These are phyloP conservation scores for Papilio helenus DNA, from an alignment of 1,140 invertebrate genomes.

Conservation along the genomic window DNA sequence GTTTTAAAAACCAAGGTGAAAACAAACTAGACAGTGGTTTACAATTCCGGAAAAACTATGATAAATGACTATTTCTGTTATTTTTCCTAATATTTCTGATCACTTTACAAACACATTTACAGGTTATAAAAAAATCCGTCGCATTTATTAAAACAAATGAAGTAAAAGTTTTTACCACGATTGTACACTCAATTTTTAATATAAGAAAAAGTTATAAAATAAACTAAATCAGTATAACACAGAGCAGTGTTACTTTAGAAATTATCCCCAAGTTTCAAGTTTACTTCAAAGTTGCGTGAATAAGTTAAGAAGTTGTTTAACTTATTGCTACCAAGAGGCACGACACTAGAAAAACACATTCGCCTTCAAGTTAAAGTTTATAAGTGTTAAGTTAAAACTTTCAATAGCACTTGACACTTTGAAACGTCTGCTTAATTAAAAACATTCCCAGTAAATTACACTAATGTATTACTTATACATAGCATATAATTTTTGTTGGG, in stretches of 20 bases:
- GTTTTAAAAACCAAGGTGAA: no score
- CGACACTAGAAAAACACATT: constrained; percentile 1
- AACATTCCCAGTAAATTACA: background rate
- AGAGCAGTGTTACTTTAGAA: background rate
- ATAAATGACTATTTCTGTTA: no score
- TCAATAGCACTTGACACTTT: background rate
- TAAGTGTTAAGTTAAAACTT: constrained; percentile 5
- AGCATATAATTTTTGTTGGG: no score
- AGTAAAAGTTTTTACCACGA: no score
- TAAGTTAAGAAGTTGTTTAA: constrained; percentile 10
- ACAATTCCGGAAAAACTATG: no score
- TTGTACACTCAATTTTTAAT: background rate
- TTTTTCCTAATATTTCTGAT: no score
- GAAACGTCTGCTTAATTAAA: background rate
- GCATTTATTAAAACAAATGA: no score
- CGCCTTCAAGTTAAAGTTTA: background rate
- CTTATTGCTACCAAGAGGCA: background rate
- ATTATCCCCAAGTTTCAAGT: background rate
- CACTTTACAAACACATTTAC: no score
- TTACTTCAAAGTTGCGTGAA: constrained; percentile 6
- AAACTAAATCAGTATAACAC: background rate
- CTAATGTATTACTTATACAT: background rate
- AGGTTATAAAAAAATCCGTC: no score
- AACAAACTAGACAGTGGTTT: no score
- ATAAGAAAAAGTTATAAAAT: background rate